phyloP scores from a whole-genome alignment of 2,888 invertebrate genomes.

The Calameuta pallipes region DNA sequence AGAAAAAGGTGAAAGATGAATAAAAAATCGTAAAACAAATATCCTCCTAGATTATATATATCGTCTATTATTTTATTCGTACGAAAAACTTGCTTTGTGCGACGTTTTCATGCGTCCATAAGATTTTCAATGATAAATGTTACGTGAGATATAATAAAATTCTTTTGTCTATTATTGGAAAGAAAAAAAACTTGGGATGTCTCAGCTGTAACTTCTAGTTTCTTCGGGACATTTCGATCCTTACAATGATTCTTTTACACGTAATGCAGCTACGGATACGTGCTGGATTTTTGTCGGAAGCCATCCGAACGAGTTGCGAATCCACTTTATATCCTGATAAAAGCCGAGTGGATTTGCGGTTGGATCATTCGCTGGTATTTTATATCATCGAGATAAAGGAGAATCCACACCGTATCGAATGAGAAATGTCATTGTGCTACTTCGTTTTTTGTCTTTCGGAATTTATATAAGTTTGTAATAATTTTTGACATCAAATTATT shows the following conservation, averaged over 20 bases:
- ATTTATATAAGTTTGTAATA: conserved; percentile 8
- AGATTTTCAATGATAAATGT: not conserved
- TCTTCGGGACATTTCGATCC: conserved; percentile 4
- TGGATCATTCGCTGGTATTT: conserved; percentile 23
- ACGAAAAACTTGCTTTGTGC: not conserved
- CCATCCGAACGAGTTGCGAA: conserved; percentile 2
- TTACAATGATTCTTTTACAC: conserved; percentile 5
- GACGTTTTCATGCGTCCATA: not conserved
- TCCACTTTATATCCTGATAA: conserved; percentile 13
- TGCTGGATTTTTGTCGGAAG: not conserved
- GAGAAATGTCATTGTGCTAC: not conserved
- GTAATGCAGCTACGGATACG: not conserved
- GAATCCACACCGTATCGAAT: not conserved
- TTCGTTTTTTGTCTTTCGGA: conserved; percentile 7
- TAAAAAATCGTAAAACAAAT: not conserved
- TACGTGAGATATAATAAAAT: not conserved
- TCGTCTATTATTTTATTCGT: not conserved
- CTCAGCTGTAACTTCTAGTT: conserved; percentile 11
- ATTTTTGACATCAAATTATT: not conserved
- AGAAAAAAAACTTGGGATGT: not conserved
- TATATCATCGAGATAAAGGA: conserved; percentile 11
- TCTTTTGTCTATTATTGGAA: not conserved
- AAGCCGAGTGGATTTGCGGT: conserved; percentile 26
- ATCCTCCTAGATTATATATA: not conserved
- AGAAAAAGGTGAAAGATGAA: not conserved